A percentile compares a stretch with the other conserved stretches of the same genome.
phyloP scores from a whole-genome alignment of 2,888 invertebrate genomes.

The Nesidiocoris tenuis region DNA sequence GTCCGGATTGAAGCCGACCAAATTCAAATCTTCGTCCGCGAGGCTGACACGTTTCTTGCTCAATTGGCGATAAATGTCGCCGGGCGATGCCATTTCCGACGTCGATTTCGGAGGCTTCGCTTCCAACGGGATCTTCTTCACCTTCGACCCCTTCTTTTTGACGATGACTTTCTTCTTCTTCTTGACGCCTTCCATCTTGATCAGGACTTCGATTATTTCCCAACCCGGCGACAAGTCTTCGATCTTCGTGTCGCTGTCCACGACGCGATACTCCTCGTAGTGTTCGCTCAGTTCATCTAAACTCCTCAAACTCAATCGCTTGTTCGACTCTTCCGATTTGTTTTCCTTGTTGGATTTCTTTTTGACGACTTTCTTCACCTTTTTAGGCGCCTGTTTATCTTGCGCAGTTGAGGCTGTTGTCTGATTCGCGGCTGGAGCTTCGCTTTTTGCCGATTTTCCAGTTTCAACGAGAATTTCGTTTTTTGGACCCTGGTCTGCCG shows the following conservation, averaged over 20 bases:
- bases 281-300: constrained; percentile 17
- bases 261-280: constrained; percentile 25
- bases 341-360: background rate
- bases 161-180: constrained; percentile 47
- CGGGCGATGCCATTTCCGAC: constrained; percentile 34
- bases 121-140: constrained; percentile 42
- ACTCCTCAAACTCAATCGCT: background rate
- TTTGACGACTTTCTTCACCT: constrained; percentile 19
- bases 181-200: constrained; percentile 33
- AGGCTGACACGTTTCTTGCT: constrained; percentile 38
- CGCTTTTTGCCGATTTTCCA: no score
- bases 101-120: constrained; percentile 32
- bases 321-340: constrained; percentile 4
- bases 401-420: no score
- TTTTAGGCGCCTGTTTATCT: background rate
- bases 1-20: constrained; percentile 21
- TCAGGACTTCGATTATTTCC: constrained; percentile 38
- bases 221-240: constrained; percentile 15
- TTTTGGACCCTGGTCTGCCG: no score
- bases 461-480: no score
- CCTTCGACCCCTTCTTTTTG: constrained; percentile 43
- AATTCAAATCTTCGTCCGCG: constrained; percentile 31
- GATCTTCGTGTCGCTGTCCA: background rate
- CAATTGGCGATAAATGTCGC: constrained; percentile 45
- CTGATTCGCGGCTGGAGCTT: no score